These are phyloP conservation scores for Nanorana parkeri DNA, from an alignment of 2,113 vertebrate species.

Conservation along the genomic window DNA sequence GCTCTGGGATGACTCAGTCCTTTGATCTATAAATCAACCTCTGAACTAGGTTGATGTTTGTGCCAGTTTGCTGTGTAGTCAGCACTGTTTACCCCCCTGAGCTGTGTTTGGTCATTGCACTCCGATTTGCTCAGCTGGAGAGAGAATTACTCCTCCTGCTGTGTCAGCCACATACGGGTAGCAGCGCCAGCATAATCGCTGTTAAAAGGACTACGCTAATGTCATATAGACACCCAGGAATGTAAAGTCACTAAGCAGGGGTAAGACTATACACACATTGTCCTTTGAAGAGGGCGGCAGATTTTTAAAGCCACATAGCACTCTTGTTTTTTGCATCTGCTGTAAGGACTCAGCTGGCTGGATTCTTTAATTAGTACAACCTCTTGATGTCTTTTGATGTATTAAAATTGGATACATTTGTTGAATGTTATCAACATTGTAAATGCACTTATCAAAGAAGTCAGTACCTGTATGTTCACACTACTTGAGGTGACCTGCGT, in stretches of 20 bases:
- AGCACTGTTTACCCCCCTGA: conserved; percentile 30
- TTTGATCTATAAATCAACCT: conserved; percentile 5
- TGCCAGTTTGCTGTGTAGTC: conserved; percentile 20
- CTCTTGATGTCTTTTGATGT: background rate
- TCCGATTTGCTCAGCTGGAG: conserved; percentile 39
- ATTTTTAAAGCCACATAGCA: background rate
- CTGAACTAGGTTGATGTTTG: conserved; percentile 3
- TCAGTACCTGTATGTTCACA: too few relatives aligned
- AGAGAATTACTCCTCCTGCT: conserved; percentile 28
- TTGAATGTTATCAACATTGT: too few relatives aligned
- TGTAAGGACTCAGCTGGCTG: background rate
- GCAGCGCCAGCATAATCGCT: background rate
- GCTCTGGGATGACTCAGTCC: background rate
- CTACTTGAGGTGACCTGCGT: too few relatives aligned
- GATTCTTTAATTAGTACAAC: background rate
- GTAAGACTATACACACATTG: conserved; percentile 33
- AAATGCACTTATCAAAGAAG: too few relatives aligned
- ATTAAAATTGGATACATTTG: background rate
- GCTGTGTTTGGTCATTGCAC: conserved; percentile 27
- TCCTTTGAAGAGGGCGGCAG: conserved; percentile 10
- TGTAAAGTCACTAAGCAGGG: conserved; percentile 21
- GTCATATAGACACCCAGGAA: background rate
- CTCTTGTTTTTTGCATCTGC: background rate
- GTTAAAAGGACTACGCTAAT: background rate
- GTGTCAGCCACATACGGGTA: conserved; percentile 13